These are phyloP conservation scores for Hyposmocoma kahamanoa DNA, from an alignment of 1,140 invertebrate species.

Conservation along the genomic window DNA sequence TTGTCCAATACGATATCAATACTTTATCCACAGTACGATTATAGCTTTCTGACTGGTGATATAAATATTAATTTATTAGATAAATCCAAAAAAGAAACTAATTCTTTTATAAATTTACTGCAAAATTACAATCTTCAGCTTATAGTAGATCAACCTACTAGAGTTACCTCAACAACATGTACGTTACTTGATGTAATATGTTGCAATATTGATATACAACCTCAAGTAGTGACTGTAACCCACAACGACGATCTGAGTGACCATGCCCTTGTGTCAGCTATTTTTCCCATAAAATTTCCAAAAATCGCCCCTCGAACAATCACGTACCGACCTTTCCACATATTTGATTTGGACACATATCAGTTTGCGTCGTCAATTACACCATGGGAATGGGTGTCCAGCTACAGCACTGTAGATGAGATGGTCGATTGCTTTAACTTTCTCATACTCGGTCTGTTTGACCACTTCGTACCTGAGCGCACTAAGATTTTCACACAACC, in stretches of 20 bases:
- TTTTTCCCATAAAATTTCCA: background rate
- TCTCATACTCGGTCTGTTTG: too few relatives aligned
- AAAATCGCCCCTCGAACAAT: background rate
- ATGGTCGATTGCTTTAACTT: background rate
- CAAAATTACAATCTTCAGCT: background rate
- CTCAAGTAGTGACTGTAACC: background rate
- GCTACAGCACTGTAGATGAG: background rate
- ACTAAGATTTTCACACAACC: too few relatives aligned
- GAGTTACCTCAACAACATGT: background rate
- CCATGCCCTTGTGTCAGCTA: background rate
- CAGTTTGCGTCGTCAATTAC: background rate
- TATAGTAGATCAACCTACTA: background rate
- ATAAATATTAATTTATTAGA: background rate
- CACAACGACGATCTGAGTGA: background rate
- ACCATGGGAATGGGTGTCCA: background rate
- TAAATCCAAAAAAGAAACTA: background rate
- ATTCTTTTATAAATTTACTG: background rate
- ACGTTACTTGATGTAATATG: background rate
- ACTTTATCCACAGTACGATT: too few relatives aligned
- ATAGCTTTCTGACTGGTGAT: background rate
- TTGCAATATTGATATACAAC: background rate
- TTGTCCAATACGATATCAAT: too few relatives aligned
- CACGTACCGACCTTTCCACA: background rate
- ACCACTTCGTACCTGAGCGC: too few relatives aligned
- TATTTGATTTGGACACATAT: background rate